Evolutionary conservation across 2,113 vertebrate genomes (phyloP), one percentile per base, ranked within the genome.

Genomic region (Embiotoca jacksoni): DNA sequence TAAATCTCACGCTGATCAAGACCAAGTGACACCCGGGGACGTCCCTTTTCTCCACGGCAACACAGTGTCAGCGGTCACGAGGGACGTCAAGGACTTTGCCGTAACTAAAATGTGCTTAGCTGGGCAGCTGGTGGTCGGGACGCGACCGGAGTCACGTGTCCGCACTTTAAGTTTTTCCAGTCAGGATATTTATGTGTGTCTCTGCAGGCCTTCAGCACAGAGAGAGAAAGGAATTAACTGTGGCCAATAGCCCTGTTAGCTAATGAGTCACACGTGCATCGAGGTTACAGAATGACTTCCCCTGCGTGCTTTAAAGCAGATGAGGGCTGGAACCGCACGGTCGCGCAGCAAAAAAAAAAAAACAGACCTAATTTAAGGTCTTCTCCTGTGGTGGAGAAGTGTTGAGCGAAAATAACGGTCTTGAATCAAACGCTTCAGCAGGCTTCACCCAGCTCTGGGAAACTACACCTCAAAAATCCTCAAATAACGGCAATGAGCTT

Each of bases 1-100:
- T 91, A 91, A 92, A 91, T 91, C 79, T 87, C 66, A 23, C 5
- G 32, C 77, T 88, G 85, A 89, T 90, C 88, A 81, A 60, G 84
- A 81, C 60, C 50, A 7, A 76, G 69, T 78, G 87, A 92, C 91
- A 84, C 35, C 53, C 3, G 36, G 78, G 81, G 74, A 66, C 35
- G 39, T 61, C 75, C 81, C 75, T 36, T 52, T 70, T 64, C 44
- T 56, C 60, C 35, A 32, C 36, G 14, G 72, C 55, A 72, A 54
- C 52, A 14, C 32, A 0, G 52, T 37, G 57, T 75, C 79, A 73
- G 79, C 35, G 64, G 61, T 31, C 76, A 36, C 6, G 55, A 71
- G 72, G 67, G 15, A 63, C 58, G 66, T 81, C 58, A 86, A 84
- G 86, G 87, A 89, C 82, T 75, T 72, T 54, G 73, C 69, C 61